Conservation (phyloP, 2,888 invertebrate genomes). For the Tineola bisselliella region DNA sequence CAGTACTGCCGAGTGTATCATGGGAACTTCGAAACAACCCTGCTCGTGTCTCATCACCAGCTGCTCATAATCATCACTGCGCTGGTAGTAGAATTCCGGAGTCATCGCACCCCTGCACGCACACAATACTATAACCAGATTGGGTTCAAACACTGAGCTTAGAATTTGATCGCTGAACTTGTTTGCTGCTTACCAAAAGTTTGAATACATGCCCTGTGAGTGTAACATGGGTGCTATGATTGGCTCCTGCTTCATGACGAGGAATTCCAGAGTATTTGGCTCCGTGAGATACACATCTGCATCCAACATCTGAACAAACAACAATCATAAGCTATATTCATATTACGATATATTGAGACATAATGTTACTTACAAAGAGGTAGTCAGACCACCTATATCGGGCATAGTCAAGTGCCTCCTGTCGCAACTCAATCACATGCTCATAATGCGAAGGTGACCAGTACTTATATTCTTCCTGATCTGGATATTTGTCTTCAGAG, state of each 20-base stretch:
- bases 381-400: conserved; percentile 88
- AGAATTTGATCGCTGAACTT: too few species aligned
- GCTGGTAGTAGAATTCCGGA: conserved; percentile 84
- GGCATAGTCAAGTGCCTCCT: conserved; percentile 77
- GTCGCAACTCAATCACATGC: conserved; percentile 82
- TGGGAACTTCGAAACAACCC: conserved; percentile 87
- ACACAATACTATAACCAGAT: background rate
- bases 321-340: background rate
- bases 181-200: conserved; percentile 80
- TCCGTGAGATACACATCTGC: conserved; percentile 85
- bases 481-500: conserved; percentile 41
- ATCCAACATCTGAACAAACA: conserved; percentile 77
- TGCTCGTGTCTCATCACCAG: conserved; percentile 74
- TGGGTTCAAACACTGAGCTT: too few species aligned
- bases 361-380: conserved; percentile 74
- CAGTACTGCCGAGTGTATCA: conserved; percentile 90
- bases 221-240: conserved; percentile 87
- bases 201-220: conserved; percentile 89
- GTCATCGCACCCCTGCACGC: conserved; percentile 78
- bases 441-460: conserved; percentile 82
- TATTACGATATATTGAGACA: background rate
- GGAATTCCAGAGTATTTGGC: conserved; percentile 66
- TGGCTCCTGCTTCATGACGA: conserved; percentile 71
- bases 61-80: conserved; percentile 84
- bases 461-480: conserved; percentile 72